These are phyloP conservation scores for Lordiphosa mommai DNA, from an alignment of 1,140 invertebrate species.

Conservation along the genomic window DNA sequence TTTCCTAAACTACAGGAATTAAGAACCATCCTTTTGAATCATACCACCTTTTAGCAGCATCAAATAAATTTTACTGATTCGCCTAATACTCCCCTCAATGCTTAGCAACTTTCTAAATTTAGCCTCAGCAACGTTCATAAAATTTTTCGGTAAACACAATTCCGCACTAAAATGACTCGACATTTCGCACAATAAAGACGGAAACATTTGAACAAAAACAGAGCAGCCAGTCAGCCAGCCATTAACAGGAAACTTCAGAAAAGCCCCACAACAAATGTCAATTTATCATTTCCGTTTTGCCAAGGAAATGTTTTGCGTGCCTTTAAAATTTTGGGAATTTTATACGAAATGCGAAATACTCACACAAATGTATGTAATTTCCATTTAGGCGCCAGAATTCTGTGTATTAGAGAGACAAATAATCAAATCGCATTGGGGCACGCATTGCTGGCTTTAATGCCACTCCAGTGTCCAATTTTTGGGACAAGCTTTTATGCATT, in stretches of 20 bases:
- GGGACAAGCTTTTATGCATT: conserved; percentile 51
- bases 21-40: too few species aligned
- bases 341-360: too few species aligned
- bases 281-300: conserved; percentile 69
- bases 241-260: conserved; percentile 10
- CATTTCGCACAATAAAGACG: conserved; percentile 21
- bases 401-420: conserved; percentile 18
- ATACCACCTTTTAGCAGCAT: too few species aligned
- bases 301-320: conserved; percentile 51
- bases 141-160: conserved; percentile 6
- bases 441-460: conserved; percentile 67
- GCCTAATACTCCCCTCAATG: too few species aligned
- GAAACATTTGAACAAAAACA: conserved; percentile 31
- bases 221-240: conserved; percentile 9
- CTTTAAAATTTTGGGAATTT: conserved; percentile 53
- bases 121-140: too few species aligned
- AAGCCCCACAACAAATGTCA: conserved; percentile 41
- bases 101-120: too few species aligned
- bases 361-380: conserved; percentile 33
- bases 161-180: background rate
- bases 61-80: too few species aligned
- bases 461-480: conserved; percentile 42
- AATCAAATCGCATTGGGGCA: conserved; percentile 71
- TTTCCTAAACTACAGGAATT: too few species aligned
- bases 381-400: conserved; percentile 42